A percentile compares a stretch with the other conserved stretches of the same genome.
phyloP scores from a whole-genome alignment of 2,113 vertebrate species.

The Channa maculata region DNA sequence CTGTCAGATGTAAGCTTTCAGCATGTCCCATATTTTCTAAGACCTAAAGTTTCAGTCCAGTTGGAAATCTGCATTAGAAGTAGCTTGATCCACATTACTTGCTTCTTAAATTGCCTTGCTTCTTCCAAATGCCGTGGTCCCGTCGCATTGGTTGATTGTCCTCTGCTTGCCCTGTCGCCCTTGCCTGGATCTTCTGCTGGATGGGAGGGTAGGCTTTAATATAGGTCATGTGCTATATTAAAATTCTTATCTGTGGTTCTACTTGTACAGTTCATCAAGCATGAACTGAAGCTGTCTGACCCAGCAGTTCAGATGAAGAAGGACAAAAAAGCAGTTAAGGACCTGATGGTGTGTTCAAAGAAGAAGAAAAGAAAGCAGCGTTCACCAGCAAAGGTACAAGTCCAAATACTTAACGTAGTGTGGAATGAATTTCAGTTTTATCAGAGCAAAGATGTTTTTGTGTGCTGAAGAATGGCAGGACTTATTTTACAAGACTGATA shows the following conservation, averaged over 20 bases:
- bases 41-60: constrained; percentile 4
- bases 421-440: neutral
- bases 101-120: constrained; percentile 7
- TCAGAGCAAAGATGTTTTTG: neutral
- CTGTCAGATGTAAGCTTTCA: constrained; percentile 22
- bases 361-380: constrained; percentile 99
- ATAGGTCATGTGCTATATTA: constrained; percentile 14
- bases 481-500: neutral
- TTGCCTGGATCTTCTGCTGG: constrained; percentile 25
- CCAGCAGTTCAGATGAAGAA: constrained; percentile 89
- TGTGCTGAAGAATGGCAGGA: neutral
- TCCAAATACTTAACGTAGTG: neutral
- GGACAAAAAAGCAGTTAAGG: constrained; percentile 92
- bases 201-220: constrained; percentile 22
- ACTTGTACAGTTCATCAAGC: constrained; percentile 93
- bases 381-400: constrained; percentile 94
- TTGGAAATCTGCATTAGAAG: neutral
- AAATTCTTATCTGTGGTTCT: constrained; percentile 41
- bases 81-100: constrained; percentile 14
- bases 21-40: constrained; percentile 7
- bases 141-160: constrained; percentile 24
- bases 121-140: neutral
- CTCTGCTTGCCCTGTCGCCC: constrained; percentile 19
- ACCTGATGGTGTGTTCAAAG: constrained; percentile 92
- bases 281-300: constrained; percentile 95